Evolutionary conservation across 23 tunicate species (phyloP).

Genomic region (Trididemnum miniatum): DNA sequence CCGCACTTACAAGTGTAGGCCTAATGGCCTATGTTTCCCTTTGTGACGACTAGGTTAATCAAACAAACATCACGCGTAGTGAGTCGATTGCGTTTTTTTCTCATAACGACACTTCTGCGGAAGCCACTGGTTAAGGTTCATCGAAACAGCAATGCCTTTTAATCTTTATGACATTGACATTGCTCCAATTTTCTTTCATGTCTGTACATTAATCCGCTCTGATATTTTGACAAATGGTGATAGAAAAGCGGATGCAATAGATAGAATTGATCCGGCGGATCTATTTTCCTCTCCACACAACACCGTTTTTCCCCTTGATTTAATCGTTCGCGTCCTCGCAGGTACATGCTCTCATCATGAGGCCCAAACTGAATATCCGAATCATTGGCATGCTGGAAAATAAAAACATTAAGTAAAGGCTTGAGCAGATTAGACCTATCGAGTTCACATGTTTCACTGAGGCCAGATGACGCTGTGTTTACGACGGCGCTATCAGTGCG

Average conservation of each 20-base stretch:
- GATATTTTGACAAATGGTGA: conserved; percentile 67
- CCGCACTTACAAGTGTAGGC: no score
- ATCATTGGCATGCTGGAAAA: conserved; percentile 63
- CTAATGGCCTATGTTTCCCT: no score
- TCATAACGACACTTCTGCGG: no score
- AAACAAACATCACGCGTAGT: no score
- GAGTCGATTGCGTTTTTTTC: no score
- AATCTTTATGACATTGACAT: background rate
- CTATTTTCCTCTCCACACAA: conserved; percentile 52
- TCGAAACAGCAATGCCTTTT: no score
- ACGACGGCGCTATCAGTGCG: no score
- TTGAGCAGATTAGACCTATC: no score
- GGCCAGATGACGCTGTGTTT: background rate
- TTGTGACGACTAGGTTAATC: no score
- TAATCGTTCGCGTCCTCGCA: conserved; percentile 69
- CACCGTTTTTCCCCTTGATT: conserved; percentile 71
- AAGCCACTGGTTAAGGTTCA: no score
- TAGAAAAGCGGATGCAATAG: conserved; percentile 65
- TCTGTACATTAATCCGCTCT: conserved; percentile 80
- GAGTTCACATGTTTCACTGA: no score
- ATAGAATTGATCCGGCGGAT: conserved; percentile 43
- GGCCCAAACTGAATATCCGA: conserved; percentile 72
- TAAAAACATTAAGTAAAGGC: no score
- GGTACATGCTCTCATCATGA: conserved; percentile 77
- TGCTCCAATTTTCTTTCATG: background rate